Evolutionary conservation across 2,888 invertebrate genomes (phyloP), one percentile per base, ranked within the genome.

Genomic region (Eupithecia dodoneata): DNA sequence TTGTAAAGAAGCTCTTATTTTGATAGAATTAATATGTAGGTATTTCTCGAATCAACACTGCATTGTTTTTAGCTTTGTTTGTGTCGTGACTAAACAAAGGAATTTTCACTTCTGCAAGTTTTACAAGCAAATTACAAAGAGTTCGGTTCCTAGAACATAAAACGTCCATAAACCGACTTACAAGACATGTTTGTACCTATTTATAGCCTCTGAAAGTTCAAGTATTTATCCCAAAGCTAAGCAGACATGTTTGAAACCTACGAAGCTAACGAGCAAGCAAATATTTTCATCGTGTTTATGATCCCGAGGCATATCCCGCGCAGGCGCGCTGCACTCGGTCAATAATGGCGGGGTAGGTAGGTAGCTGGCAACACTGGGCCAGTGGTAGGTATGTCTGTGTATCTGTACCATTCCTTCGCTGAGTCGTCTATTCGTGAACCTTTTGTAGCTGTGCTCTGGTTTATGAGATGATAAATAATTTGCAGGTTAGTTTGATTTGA

Each of bases 271-370:
- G 42, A 55, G 65, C 72, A 74, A 74, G 75, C 72, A 76, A 79
- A 79, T 79, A 72, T 79, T 79, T 79, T 71, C 74, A 49, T 65
- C 74, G 76, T 79, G 74, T 71, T 76, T 79, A 79, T 79, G 79
- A 73, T 74, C 74, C 72, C 76, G 74, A 47, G 18, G 70, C 18
- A 18, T 45, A 47, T 69, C 66, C 63, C 44, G 45, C 70, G 70
- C 70, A n/a, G n/a, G 70, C 70, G 70, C 70, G 70, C 12, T 70
- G 45, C 70, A 49, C 47, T 70, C 70, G 70, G 70, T 70, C 70
- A 70, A 70, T 70, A 70, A 70, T 47, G 30, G 47, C 70, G 70
- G 70, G 47, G 70, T 18, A 63, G 59, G 59, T 59, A 59, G 63
- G 63, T 63, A 63, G 18, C 63, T 63, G 63, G 63, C 63, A 63